A percentile compares a stretch with the other conserved stretches of the same genome.
phyloP scores from a whole-genome alignment of 2,888 invertebrate genomes.

The Pristionchus exspectatus region DNA sequence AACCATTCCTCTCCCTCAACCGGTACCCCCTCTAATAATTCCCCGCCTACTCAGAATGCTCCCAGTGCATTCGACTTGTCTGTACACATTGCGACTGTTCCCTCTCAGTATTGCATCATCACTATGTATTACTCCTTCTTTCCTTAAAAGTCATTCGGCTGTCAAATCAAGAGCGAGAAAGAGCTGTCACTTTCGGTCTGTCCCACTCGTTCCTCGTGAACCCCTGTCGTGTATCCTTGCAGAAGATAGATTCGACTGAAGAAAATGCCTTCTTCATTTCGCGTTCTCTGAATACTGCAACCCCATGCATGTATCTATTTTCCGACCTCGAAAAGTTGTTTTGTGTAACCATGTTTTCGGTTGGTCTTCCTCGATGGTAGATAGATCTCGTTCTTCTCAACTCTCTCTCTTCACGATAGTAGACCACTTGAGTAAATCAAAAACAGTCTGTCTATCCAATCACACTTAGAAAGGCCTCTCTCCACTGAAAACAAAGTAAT shows the following conservation, averaged over 20 bases:
- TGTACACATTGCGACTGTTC: constrained; percentile 30
- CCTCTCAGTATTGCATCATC: constrained; percentile 26
- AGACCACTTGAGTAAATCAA: constrained; percentile 4
- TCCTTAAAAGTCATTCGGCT: constrained; percentile 15
- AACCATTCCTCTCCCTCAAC: background rate
- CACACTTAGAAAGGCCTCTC: background rate
- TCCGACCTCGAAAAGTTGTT: constrained; percentile 7
- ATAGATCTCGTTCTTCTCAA: background rate
- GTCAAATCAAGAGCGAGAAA: background rate
- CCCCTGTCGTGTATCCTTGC: background rate
- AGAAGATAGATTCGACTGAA: background rate
- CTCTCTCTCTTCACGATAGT: background rate
- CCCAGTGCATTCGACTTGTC: constrained; percentile 2
- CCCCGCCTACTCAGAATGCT: constrained; percentile 2
- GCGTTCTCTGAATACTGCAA: background rate
- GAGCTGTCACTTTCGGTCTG: background rate
- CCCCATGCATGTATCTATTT: background rate
- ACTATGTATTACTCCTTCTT: background rate
- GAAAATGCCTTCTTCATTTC: background rate
- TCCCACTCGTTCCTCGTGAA: background rate
- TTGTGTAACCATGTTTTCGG: background rate
- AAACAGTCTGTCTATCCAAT: background rate
- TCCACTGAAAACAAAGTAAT: background rate
- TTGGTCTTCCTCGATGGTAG: background rate
- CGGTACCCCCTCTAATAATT: background rate